These are phyloP conservation scores for Neoseiulus cucumeris DNA, from an alignment of 1,140 invertebrate species.

Conservation along the genomic window DNA sequence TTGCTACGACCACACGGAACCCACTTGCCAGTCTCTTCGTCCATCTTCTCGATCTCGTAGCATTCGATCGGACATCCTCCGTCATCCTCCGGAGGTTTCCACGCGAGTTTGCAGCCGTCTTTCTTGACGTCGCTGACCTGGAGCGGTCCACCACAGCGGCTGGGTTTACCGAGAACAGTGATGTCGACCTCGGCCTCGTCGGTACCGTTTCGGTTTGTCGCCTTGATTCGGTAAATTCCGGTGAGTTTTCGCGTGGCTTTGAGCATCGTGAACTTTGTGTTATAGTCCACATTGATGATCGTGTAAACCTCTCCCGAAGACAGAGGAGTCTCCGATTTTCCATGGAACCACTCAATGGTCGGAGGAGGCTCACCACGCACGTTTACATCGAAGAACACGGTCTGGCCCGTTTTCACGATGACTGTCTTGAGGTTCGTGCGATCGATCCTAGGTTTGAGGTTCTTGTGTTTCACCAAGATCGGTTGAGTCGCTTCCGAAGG, in stretches of 20 bases:
- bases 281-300: slow-evolving; percentile 77
- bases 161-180: slow-evolving; percentile 51
- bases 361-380: slow-evolving; percentile 84
- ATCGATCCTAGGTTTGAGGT: slow-evolving; percentile 75
- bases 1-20: slow-evolving; percentile 58
- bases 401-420: slow-evolving; percentile 71
- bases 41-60: slow-evolving; percentile 91
- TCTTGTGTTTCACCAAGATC: slow-evolving; percentile 81
- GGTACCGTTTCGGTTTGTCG: slow-evolving; percentile 75
- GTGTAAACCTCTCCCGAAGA: slow-evolving; percentile 14
- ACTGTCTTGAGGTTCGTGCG: slow-evolving; percentile 64
- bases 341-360: slow-evolving; percentile 60
- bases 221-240: slow-evolving; percentile 67
- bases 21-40: slow-evolving; percentile 79
- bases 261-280: slow-evolving; percentile 64
- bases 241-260: slow-evolving; percentile 59
- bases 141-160: slow-evolving; percentile 60
- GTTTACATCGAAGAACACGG: slow-evolving; percentile 70
- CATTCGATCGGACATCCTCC: slow-evolving; percentile 77
- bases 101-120: slow-evolving; percentile 75
- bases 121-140: slow-evolving; percentile 75
- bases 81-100: slow-evolving; percentile 75
- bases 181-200: slow-evolving; percentile 84
- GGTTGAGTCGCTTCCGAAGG: slow-evolving; percentile 82
- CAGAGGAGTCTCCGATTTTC: slow-evolving; percentile 41